Conservation (phyloP, 2,888 invertebrate species). For the Cantharis nigra region DNA sequence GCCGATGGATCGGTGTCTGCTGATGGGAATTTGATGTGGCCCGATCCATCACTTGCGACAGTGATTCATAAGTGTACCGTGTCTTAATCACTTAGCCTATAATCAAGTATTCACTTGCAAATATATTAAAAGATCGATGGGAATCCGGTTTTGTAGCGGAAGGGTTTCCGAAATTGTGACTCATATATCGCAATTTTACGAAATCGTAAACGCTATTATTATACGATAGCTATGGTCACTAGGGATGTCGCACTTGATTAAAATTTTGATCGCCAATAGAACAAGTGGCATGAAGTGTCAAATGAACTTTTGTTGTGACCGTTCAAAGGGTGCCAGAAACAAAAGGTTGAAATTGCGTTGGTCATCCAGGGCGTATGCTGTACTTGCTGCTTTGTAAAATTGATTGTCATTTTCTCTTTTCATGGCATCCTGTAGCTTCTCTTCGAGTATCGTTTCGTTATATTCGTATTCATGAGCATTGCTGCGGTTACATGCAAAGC, state of each 20-base stretch:
- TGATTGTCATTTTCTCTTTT: conserved; percentile 56
- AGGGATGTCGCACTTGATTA: conserved; percentile 48
- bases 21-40: conserved; percentile 53
- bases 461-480: conserved; percentile 34
- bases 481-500: conserved; percentile 36
- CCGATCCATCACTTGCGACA: conserved; percentile 54
- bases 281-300: conserved; percentile 38
- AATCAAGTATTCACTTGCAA: conserved; percentile 57
- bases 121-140: conserved; percentile 50
- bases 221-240: conserved; percentile 11
- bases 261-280: conserved; percentile 40
- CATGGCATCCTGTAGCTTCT: conserved; percentile 37
- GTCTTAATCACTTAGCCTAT: conserved; percentile 43
- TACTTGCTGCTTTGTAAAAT: conserved; percentile 48
- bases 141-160: conserved; percentile 47
- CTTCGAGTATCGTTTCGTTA: conserved; percentile 5
- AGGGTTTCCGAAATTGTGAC: conserved; percentile 42
- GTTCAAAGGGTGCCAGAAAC: conserved; percentile 53
- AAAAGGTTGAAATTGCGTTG: conserved; percentile 53
- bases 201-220: conserved; percentile 22
- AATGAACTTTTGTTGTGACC: conserved; percentile 46
- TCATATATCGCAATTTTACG: conserved; percentile 24
- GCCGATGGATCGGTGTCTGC: conserved; percentile 44
- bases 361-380: conserved; percentile 47
- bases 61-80: conserved; percentile 49